Evolutionary conservation across 2,888 invertebrate species (phyloP), one percentile per base, ranked within the genome.

Genomic region (Monopis laevigella): DNA sequence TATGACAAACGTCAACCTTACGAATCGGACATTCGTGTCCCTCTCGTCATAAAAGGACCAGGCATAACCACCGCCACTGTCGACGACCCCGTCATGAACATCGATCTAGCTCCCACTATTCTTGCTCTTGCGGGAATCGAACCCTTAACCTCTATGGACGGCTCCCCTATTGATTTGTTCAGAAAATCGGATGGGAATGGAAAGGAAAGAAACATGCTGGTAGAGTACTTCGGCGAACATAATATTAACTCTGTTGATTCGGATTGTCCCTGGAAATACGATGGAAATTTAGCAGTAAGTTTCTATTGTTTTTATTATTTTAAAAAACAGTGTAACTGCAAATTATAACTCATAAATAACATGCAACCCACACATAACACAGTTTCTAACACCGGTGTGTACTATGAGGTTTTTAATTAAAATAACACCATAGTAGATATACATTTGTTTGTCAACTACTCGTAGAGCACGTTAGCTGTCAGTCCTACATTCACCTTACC

Each of bases 1-100:
- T 88, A 87, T 72, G 96, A 96, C 67, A 96, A 96, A 59, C 81
- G 96, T 1, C 93, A 94, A 55, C 91, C 92, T 0, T 96, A 96
- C 65, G 94, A 96, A 60, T 88, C 92, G 0, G 96, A 96, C 58
- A 88, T 95, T 30, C 84, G 88, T 50, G 88, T 96, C 0, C 96
- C 96, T 0, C 74, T 96, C 3, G 56, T 94, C 35, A 85, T 96
- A 2, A 80, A 88, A 34, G 96, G 93, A 0, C 95, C 96, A 0
- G 80, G 80, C 2, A 69, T 93, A 8, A 54, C 57, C 8, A 67
- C 66, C 18, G 56, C 64, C 0, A 52, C 72, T 1, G 66, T 84
- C 45, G 57, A 63, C 0, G 71, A 83, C 39, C 86, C 90, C 0
- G 84, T 90, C 0, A 75, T 89, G 5, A 86, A 89, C 50, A 86